Evolutionary conservation across 2,888 invertebrate species (phyloP), one percentile per base, ranked within the genome.

Genomic region (Tetragonula carbonaria): DNA sequence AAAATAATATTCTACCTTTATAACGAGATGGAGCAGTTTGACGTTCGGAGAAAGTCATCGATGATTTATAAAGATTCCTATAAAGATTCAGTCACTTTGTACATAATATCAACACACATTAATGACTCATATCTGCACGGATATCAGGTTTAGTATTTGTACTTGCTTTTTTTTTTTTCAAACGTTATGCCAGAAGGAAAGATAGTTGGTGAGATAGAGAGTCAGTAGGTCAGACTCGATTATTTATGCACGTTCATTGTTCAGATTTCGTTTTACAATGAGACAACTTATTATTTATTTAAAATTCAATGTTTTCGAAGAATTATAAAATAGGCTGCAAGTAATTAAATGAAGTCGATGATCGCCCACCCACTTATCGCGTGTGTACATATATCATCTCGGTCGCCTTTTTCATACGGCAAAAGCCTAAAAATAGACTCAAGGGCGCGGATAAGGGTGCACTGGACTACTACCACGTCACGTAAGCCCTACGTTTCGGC

Each of bases 401-500:
- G 70, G 65, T 51, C 66, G 73, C n/a, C 77, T 88, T 82, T 84
- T 84, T 79, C 74, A 78, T 80, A 70, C 87, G 84, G 80, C 78
- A 72, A 77, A 67, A 76, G 84, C 90, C 90, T 91, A 90, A 91
- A 93, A 92, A 92, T 93, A 93, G 91, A 91, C 92, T 93, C 93
- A 93, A 93, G 93, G 92, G 90, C 93, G 88, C 85, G 89, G 85
- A 81, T 89, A 88, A 89, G 91, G 89, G 88, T 91, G 88, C 90
- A 89, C 81, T 90, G 88, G 88, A 86, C 89, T 88, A 90, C 82
- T 80, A 82, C 87, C 88, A 89, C 88, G 90, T 91, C 91, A 91
- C 86, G 77, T 80, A 88, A 88, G 87, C 86, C 87, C 90, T 88
- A 84, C 84, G 73, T 70, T 81, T 75, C 86, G 78, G 38, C 73